Evolutionary conservation across 2,797 vertebrate genomes (phyloP).

Genomic region (Chanos chanos): DNA sequence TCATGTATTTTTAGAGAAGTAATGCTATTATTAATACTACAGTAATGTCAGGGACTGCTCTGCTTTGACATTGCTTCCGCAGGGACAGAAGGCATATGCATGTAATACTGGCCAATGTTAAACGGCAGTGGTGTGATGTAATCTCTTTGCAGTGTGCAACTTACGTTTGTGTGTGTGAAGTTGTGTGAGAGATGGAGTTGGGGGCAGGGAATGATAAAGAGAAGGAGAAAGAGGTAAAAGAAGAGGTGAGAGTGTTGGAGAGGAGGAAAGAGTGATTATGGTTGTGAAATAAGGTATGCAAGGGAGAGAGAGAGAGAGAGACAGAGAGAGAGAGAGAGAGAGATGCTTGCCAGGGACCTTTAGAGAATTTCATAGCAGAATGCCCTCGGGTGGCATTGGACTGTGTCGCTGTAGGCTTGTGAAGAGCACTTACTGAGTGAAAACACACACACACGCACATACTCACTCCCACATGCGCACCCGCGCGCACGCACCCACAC

Average conservation of each 20-base stretch:
- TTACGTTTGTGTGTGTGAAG: too few relatives aligned
- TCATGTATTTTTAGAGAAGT: too few relatives aligned
- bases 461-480: conserved; percentile 18
- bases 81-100: too few relatives aligned
- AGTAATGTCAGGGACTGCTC: too few relatives aligned
- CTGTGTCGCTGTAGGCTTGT: conserved; percentile 34
- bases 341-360: not conserved
- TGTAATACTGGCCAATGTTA: too few relatives aligned
- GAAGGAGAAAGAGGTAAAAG: too few relatives aligned
- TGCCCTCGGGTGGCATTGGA: conserved; percentile 40
- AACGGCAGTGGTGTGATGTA: too few relatives aligned
- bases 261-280: conserved; percentile 23
- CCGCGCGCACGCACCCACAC: conserved; percentile 20
- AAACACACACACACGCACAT: conserved; percentile 14
- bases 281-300: not conserved
- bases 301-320: not conserved
- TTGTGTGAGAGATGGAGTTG: too few relatives aligned
- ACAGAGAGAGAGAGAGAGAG: not conserved
- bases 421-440: conserved; percentile 26
- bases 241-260: conserved; percentile 2
- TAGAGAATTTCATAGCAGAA: conserved; percentile 47
- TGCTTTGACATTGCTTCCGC: too few relatives aligned
- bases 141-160: too few relatives aligned
- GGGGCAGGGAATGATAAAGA: too few relatives aligned
- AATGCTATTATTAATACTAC: too few relatives aligned